Conservation (phyloP, 1,140 invertebrate species). For the Polypedilum vanderplanki region DNA sequence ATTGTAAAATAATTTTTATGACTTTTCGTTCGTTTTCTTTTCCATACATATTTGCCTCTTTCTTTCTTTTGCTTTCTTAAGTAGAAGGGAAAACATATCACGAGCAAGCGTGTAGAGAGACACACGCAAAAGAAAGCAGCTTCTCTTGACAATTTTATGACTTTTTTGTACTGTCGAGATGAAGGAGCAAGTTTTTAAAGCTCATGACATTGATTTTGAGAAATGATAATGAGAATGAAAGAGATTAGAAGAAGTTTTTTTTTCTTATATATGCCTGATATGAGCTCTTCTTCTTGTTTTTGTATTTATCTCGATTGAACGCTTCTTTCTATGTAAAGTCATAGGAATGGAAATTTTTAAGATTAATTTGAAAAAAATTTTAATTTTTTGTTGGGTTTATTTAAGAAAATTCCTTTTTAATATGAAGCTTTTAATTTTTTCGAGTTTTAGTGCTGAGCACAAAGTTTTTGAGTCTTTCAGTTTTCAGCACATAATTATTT, state of each 20-base stretch:
- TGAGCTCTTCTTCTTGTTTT: neutral
- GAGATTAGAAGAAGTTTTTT: neutral
- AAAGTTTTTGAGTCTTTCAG: no score
- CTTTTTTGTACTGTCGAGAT: neutral
- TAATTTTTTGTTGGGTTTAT: no score
- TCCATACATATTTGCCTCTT: neutral
- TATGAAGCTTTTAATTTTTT: no score
- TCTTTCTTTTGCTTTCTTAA: neutral
- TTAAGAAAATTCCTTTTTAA: no score
- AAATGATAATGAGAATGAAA: neutral
- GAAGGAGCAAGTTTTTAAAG: neutral
- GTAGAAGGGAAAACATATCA: neutral
- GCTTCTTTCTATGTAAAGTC: neutral
- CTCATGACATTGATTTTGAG: constrained; percentile 18
- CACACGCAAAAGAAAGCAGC: neutral
- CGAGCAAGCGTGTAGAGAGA: neutral
- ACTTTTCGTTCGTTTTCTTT: neutral
- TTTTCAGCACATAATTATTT: no score
- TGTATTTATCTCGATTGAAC: neutral
- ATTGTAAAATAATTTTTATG: constrained; percentile 27
- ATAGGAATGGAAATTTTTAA: no score
- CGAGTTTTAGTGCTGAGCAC: no score
- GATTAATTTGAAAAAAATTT: no score
- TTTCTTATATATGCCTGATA: neutral
- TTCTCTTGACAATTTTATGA: constrained; percentile 18